Evolutionary conservation across 2,797 vertebrate species (phyloP).

Genomic region (Glyptemys insculpta): DNA sequence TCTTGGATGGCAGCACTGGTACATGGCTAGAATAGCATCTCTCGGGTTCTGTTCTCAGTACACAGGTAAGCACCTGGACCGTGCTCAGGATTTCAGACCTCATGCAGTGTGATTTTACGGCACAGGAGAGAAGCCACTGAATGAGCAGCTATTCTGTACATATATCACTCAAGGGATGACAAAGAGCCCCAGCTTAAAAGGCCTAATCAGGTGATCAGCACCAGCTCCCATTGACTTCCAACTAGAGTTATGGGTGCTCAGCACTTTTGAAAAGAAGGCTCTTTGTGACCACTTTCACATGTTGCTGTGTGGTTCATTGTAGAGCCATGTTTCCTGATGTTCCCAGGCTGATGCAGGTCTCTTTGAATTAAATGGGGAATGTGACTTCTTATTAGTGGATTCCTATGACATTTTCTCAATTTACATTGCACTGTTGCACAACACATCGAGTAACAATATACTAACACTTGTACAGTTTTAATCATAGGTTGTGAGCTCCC

Average conservation of each 20-base stretch:
- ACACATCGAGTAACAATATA: rapidly evolving
- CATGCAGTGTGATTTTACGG: neutral
- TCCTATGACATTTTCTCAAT: neutral
- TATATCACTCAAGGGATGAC: neutral
- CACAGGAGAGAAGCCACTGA: neutral
- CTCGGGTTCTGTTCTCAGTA: neutral
- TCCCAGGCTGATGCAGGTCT: neutral
- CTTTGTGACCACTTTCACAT: neutral
- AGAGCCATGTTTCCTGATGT: neutral
- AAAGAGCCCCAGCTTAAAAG: neutral
- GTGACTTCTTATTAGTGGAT: neutral
- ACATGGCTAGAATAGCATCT: neutral
- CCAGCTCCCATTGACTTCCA: neutral
- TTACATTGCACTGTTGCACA: neutral
- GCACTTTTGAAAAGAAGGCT: neutral
- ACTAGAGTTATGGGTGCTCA: neutral
- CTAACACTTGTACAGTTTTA: rapidly evolving
- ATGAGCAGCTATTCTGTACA: neutral
- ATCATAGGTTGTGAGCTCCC: rapidly evolving
- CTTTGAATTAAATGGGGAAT: neutral
- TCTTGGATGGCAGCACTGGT: neutral
- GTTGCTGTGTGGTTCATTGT: rapidly evolving
- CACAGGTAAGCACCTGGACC: neutral
- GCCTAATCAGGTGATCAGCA: rapidly evolving
- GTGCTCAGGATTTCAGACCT: too few species aligned